Evolutionary conservation across 1,140 invertebrate species (phyloP).

Genomic region (Anadara kagoshimensis): DNA sequence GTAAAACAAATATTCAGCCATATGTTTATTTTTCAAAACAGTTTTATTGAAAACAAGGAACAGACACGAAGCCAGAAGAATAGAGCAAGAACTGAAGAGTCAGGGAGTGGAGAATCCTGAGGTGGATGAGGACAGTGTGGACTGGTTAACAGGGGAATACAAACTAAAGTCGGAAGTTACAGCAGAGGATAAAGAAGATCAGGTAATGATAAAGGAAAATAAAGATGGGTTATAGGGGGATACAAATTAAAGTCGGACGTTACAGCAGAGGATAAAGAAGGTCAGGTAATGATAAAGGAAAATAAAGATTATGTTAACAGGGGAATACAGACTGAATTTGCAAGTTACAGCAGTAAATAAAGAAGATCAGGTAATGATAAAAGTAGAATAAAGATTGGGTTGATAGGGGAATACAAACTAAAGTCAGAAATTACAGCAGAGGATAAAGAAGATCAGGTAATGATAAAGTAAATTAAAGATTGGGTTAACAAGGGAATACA

Average conservation of each 20-base stretch:
- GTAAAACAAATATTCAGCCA: neutral
- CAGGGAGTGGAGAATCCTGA: constrained; percentile 48
- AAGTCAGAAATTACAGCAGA: constrained; percentile 36
- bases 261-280: constrained; percentile 8
- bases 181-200: constrained; percentile 13
- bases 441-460: constrained; percentile 18
- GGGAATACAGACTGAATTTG: constrained; percentile 55
- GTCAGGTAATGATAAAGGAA: constrained; percentile 6
- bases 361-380: constrained; percentile 14
- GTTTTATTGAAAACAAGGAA: constrained; percentile 62
- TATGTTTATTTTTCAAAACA: constrained; percentile 33
- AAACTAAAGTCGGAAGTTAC: constrained; percentile 48
- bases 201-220: constrained; percentile 2
- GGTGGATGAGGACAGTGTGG: constrained; percentile 63
- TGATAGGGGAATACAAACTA: constrained; percentile 60
- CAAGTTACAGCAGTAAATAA: constrained; percentile 22
- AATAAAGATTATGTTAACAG: constrained; percentile 53
- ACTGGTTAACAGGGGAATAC: constrained; percentile 67
- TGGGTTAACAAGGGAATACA: constrained; percentile 4
- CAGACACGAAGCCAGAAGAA: constrained; percentile 50
- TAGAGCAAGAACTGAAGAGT: constrained; percentile 63
- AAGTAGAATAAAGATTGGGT: constrained; percentile 36
- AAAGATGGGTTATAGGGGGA: constrained; percentile 51
- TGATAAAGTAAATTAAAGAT: neutral
- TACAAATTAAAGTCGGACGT: constrained; percentile 55